Conservation (phyloP, 2,888 invertebrate genomes). For the Acanthosepion esculentum region DNA sequence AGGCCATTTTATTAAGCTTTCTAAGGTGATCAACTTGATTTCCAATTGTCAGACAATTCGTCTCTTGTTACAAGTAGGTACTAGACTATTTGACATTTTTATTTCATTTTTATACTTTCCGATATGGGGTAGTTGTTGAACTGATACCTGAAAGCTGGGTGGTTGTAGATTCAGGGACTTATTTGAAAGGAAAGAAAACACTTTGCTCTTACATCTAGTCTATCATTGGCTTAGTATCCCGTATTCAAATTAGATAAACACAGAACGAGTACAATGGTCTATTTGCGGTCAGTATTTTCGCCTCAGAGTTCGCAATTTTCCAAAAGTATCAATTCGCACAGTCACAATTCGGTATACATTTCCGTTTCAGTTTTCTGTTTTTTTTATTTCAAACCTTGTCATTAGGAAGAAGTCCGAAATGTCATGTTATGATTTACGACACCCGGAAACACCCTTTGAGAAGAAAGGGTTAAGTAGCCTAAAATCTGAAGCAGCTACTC, state of each 20-base stretch:
- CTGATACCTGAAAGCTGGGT: neutral
- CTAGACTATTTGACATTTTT: neutral
- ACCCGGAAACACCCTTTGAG: neutral
- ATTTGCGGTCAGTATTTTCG: neutral
- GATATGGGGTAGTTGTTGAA: neutral
- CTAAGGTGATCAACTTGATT: no score
- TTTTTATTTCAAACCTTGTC: neutral
- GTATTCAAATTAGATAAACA: neutral
- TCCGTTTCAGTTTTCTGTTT: neutral
- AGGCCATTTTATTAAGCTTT: no score
- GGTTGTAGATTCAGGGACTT: neutral
- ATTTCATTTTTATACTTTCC: neutral
- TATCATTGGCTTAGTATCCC: neutral
- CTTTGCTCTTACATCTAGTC: neutral
- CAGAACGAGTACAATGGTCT: neutral
- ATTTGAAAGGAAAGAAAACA: neutral
- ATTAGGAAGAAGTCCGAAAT: neutral
- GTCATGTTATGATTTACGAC: constrained; percentile 7
- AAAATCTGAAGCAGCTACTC: neutral
- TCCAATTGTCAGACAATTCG: no score
- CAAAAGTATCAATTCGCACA: neutral
- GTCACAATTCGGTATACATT: neutral
- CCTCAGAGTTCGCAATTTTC: neutral
- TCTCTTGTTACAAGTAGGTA: neutral
- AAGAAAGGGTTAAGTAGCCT: neutral